Conservation (phyloP, 2,888 invertebrate genomes). For the Macrophya annulata region DNA sequence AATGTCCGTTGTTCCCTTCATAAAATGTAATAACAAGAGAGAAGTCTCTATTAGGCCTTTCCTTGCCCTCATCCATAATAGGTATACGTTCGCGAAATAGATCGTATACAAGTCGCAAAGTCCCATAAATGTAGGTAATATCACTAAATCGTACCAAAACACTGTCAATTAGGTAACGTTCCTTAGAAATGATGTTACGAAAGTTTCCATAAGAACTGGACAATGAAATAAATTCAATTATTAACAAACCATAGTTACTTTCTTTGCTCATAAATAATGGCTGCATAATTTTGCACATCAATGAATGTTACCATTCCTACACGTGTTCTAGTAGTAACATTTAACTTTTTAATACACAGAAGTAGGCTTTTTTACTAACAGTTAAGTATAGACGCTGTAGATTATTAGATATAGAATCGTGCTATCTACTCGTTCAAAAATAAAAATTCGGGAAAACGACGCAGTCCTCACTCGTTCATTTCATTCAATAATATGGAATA, state of each 20-base stretch:
- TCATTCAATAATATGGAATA: not conserved
- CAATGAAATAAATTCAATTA: not conserved
- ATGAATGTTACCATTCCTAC: not conserved
- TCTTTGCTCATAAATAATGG: not conserved
- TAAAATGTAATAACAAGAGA: conserved; percentile 43
- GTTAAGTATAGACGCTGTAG: not conserved
- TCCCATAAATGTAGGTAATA: conserved; percentile 10
- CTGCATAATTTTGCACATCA: not conserved
- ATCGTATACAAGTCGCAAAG: not conserved
- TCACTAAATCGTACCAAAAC: conserved; percentile 15
- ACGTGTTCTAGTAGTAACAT: not conserved
- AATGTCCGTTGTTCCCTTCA: conserved; percentile 51
- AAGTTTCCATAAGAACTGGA: not conserved
- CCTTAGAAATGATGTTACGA: not conserved
- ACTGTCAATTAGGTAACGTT: not conserved
- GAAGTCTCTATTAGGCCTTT: conserved; percentile 28
- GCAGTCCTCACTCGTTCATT: not conserved
- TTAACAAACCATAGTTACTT: not conserved
- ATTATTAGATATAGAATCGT: too few species aligned
- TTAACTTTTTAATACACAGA: not conserved
- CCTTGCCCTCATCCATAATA: not conserved
- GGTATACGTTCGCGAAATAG: not conserved
- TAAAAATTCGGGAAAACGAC: too few species aligned
- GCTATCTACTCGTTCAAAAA: too few species aligned
- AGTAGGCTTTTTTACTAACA: not conserved